Conservation (phyloP, 1,140 invertebrate species). For the Papilio dardanus region DNA sequence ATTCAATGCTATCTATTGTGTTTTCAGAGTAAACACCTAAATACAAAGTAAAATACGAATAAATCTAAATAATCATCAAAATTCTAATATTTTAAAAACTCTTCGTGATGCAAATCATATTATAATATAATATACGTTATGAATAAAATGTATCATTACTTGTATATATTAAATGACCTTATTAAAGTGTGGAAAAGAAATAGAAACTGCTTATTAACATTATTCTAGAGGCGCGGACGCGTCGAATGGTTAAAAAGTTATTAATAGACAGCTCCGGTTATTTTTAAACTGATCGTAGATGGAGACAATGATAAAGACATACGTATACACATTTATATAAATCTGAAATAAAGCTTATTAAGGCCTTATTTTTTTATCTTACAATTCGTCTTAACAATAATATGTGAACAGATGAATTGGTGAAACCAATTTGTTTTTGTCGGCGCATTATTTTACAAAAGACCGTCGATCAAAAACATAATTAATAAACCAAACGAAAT, state of each 20-base stretch:
- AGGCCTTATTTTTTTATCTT: background rate
- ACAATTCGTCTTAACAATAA: background rate
- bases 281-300: background rate
- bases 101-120: too few species aligned
- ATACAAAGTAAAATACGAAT: too few species aligned
- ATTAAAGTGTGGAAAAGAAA: background rate
- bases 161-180: background rate
- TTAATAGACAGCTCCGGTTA: conserved; percentile 4
- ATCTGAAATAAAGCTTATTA: background rate
- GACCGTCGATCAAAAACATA: too few species aligned
- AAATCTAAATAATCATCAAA: too few species aligned
- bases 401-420: background rate
- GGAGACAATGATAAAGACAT: background rate
- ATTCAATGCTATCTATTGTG: too few species aligned
- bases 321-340: background rate
- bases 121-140: too few species aligned
- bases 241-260: background rate
- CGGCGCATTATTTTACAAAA: too few species aligned
- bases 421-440: too few species aligned
- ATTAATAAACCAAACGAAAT: background rate
- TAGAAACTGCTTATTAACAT: background rate
- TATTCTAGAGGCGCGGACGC: conserved; percentile 7
- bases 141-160: background rate
- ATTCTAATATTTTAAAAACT: too few species aligned
- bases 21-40: too few species aligned